A percentile compares a stretch with the other conserved stretches of the same genome.
Evolutionary conservation across 2,797 vertebrate species (phyloP).

Genomic region (Meriones psammophilus): DNA sequence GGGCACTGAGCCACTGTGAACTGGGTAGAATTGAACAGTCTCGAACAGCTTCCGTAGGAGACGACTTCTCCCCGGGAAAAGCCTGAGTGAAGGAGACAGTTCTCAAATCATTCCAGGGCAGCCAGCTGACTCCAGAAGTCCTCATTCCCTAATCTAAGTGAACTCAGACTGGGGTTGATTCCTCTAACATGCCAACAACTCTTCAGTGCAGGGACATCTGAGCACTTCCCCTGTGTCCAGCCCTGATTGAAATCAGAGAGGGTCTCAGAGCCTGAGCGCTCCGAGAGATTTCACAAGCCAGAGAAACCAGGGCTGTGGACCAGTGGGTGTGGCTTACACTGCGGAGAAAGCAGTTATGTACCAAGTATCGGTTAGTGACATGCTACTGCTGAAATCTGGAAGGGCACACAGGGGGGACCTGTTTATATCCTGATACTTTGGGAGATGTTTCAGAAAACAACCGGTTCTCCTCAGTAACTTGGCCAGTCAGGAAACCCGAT

Average conservation of each 20-base stretch:
- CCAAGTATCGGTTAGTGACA: neutral
- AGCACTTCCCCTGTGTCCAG: accelerated
- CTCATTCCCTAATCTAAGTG: neutral
- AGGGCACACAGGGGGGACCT: neutral
- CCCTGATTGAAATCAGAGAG: neutral
- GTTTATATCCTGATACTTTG: neutral
- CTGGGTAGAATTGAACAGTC: neutral
- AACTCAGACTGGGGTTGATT: neutral
- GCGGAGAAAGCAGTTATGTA: neutral
- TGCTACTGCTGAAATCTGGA: neutral
- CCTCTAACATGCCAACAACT: neutral
- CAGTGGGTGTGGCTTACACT: neutral
- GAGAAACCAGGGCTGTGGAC: neutral
- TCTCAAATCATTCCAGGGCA: neutral
- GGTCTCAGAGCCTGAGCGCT: neutral
- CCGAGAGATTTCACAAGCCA: neutral
- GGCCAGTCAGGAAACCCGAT: neutral
- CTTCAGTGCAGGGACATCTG: neutral
- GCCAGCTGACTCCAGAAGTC: neutral
- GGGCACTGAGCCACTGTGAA: neutral
- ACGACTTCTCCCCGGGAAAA: neutral
- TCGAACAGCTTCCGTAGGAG: neutral
- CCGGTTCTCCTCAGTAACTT: neutral
- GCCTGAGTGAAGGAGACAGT: neutral
- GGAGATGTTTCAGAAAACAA: neutral